Conservation (phyloP, 2,113 vertebrate species). For the Calidris pugnax region DNA sequence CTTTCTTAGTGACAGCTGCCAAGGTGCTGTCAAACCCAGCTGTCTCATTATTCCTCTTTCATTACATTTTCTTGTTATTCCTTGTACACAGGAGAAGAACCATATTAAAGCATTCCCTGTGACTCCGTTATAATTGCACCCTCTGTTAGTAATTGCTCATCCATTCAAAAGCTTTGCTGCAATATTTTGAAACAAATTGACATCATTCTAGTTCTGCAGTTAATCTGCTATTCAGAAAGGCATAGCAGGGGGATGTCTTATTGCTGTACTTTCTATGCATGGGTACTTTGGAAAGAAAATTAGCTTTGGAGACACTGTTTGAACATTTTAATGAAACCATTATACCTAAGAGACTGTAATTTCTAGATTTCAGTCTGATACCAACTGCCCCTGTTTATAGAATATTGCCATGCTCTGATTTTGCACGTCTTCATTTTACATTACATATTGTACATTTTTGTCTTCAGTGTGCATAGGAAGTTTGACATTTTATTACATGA, state of each 20-base stretch:
- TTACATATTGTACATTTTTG: background rate
- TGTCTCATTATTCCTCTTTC: conserved; percentile 60
- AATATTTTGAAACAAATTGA: conserved; percentile 78
- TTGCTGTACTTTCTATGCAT: conserved; percentile 50
- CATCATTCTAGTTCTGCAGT: conserved; percentile 65
- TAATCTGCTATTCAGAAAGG: conserved; percentile 70
- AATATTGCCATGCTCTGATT: background rate
- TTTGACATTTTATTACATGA: background rate
- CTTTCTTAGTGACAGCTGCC: conserved; percentile 64
- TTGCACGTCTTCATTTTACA: background rate
- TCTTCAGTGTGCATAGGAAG: background rate
- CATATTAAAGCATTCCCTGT: conserved; percentile 44
- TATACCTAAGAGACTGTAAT: conserved; percentile 49
- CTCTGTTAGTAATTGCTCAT: conserved; percentile 70
- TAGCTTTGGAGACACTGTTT: conserved; percentile 37
- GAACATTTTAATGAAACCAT: conserved; percentile 64
- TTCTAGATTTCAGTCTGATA: conserved; percentile 51
- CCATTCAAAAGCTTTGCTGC: conserved; percentile 69
- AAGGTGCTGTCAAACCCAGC: conserved; percentile 61
- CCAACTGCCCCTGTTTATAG: background rate
- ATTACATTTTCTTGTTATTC: conserved; percentile 62
- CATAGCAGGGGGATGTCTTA: conserved; percentile 64
- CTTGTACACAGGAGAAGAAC: conserved; percentile 43
- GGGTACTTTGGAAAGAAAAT: conserved; percentile 59
- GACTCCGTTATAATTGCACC: conserved; percentile 48